These are phyloP conservation scores for Monomorium pharaonis DNA, from an alignment of 1,140 invertebrate genomes.

Conservation along the genomic window DNA sequence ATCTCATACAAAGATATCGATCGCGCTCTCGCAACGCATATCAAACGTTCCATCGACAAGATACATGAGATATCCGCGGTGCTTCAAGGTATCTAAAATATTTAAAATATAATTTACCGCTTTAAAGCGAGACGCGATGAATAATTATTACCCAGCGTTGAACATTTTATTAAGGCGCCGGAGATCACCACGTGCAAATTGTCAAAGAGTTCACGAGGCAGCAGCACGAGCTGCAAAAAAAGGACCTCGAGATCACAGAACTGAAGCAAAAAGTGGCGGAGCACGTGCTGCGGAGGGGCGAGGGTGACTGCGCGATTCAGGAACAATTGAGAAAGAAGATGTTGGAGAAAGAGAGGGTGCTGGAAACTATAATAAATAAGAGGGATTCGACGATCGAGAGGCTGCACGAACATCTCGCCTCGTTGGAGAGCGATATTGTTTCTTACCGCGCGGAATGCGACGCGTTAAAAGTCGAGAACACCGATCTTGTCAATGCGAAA, in stretches of 20 bases:
- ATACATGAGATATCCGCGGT: slow-evolving; percentile 51
- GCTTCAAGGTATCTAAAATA: slow-evolving; percentile 61
- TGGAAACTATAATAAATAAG: background rate
- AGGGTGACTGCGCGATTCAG: slow-evolving; percentile 54
- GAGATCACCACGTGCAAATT: slow-evolving; percentile 51
- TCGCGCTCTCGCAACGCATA: slow-evolving; percentile 49
- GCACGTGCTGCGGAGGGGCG: slow-evolving; percentile 31
- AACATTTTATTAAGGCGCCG: slow-evolving; percentile 45
- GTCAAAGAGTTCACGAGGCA: slow-evolving; percentile 51
- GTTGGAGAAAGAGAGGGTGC: slow-evolving; percentile 32
- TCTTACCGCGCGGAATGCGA: slow-evolving; percentile 10
- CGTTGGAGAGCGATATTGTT: slow-evolving; percentile 3
- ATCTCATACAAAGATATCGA: slow-evolving; percentile 63
- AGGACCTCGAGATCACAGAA: slow-evolving; percentile 59
- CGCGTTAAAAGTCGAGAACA: slow-evolving; percentile 4
- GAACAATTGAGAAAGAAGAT: background rate
- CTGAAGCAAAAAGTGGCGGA: slow-evolving; percentile 58
- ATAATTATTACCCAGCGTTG: background rate
- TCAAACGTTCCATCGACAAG: slow-evolving; percentile 63
- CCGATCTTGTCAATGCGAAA: slow-evolving; percentile 28
- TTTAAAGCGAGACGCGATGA: background rate
- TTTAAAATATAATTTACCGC: background rate
- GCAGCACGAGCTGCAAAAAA: slow-evolving; percentile 58
- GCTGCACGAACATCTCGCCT: slow-evolving; percentile 10
- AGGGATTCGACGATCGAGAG: slow-evolving; percentile 39